Evolutionary conservation across 2,888 invertebrate species (phyloP).

Genomic region (Andrena flavipes): DNA sequence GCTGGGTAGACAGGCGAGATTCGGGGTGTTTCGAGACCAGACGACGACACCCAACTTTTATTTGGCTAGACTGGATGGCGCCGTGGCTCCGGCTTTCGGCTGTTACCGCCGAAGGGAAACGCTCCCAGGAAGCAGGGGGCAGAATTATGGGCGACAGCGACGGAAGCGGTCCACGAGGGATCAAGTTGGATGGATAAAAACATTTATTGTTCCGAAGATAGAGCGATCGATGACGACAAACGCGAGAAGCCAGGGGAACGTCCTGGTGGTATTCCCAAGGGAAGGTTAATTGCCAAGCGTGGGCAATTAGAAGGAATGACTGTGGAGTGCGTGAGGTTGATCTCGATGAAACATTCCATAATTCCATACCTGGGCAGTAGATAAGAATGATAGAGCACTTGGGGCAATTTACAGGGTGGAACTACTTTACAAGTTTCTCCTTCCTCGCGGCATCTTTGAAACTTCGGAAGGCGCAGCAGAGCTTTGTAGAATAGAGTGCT

Average conservation of each 20-base stretch:
- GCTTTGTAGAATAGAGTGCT: too few relatives aligned
- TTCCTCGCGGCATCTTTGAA: too few relatives aligned
- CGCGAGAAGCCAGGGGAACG: not conserved
- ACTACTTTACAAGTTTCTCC: too few relatives aligned
- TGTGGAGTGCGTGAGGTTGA: too few relatives aligned
- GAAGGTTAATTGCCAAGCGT: too few relatives aligned
- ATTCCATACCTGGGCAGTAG: too few relatives aligned
- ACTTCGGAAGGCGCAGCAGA: too few relatives aligned
- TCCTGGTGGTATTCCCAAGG: not conserved
- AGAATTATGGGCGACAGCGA: slow-evolving; percentile 34
- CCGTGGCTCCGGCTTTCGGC: slow-evolving; percentile 75
- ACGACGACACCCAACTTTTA: slow-evolving; percentile 77
- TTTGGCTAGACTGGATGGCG: slow-evolving; percentile 82
- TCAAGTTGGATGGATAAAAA: slow-evolving; percentile 38
- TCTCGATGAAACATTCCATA: too few relatives aligned
- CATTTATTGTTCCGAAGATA: slow-evolving; percentile 36
- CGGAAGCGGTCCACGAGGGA: slow-evolving; percentile 30
- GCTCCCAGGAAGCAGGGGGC: not conserved
- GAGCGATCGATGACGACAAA: not conserved
- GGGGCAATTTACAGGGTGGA: too few relatives aligned
- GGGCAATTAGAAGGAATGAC: too few relatives aligned
- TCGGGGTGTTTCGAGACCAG: slow-evolving; percentile 52
- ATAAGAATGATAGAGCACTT: too few relatives aligned
- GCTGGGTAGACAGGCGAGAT: slow-evolving; percentile 16
- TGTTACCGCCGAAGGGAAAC: slow-evolving; percentile 52